Evolutionary conservation across 2,797 vertebrate genomes (phyloP).

Genomic region (Tympanoctomys barrerae): DNA sequence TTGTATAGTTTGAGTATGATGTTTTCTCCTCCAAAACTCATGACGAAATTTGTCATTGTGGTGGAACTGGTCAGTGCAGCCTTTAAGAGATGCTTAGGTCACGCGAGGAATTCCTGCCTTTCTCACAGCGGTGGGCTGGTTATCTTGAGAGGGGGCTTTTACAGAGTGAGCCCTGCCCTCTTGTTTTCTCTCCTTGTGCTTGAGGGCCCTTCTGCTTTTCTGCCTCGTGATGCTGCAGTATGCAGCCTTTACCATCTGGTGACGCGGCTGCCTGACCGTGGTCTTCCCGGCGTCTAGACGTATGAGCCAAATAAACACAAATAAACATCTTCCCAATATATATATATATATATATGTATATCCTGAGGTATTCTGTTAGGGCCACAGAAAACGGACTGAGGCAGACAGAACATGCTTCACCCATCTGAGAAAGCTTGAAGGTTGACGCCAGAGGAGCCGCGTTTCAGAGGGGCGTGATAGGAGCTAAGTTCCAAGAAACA

Average conservation of each 20-base stretch:
- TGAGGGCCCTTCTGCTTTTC: neutral
- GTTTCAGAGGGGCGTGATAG: neutral
- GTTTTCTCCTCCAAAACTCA: neutral
- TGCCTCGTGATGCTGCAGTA: neutral
- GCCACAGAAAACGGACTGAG: neutral
- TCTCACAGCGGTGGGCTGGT: neutral
- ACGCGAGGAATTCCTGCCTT: neutral
- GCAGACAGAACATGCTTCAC: neutral
- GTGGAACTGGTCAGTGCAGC: too few relatives aligned
- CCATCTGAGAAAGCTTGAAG: neutral
- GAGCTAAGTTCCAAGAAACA: constrained; percentile 11
- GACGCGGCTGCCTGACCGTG: neutral
- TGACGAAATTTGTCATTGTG: neutral
- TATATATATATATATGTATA: neutral
- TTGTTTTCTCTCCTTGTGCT: neutral
- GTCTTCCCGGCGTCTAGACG: neutral
- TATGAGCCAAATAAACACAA: neutral
- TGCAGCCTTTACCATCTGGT: too few relatives aligned
- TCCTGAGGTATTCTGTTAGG: neutral
- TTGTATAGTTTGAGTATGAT: neutral
- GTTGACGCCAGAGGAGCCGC: neutral
- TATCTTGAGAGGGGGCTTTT: neutral
- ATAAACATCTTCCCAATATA: too few relatives aligned
- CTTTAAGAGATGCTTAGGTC: neutral
- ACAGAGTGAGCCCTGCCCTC: neutral